Base-by-base conservation (phyloP, 2,888 invertebrate species). In the Scaptomyza polygonia region DNA sequence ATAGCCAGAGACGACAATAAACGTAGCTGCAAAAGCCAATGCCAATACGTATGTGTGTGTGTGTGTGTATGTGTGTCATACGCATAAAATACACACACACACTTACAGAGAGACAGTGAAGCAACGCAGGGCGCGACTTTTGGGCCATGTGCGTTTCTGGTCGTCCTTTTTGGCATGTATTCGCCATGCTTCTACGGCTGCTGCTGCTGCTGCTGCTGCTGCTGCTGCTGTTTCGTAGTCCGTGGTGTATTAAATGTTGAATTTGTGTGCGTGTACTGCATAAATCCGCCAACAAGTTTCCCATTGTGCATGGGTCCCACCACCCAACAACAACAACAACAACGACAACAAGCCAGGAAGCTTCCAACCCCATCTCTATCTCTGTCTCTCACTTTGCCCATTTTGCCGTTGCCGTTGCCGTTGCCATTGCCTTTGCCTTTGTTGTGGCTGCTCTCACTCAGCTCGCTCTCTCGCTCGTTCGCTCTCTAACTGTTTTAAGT, bases 231-330 rank as follows among this genome's bases (percentile, higher is more conserved):
- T 11, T 52, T n/a, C n/a, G n/a, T n/a, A n/a, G 45, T 30, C 2
- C 7, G 8, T 45, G 29, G 14, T 16, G 12, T 55, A n/a, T 21
- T 30, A 44, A 12, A 21, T 21, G 21, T 54, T 34, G 49, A 43
- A 29, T 56, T 32, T 43, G 55, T 72, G 52, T 70, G 68, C 59
- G 67, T 66, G 71, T 67, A 72, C 77, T 84, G 86, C 83, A 88
- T 78, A 86, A 88, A 80, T 88, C 84, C 81, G 73, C 88, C 84
- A 85, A 85, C 84, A 85, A 85, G 84, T 85, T 88, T 88, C 86
- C 88, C 88, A 88, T 85, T 85, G 84, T 85, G 84, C 86, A 79
- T 73, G 83, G 83, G 56, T n/a, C 69, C 57, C 49, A 9, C 29
- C 14, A 7, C 59, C 56, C 76, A 8, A 30, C 39, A 27, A 11